These are phyloP conservation scores for Heliothis peltigera DNA, from an alignment of 2,888 invertebrate genomes.

Conservation along the genomic window DNA sequence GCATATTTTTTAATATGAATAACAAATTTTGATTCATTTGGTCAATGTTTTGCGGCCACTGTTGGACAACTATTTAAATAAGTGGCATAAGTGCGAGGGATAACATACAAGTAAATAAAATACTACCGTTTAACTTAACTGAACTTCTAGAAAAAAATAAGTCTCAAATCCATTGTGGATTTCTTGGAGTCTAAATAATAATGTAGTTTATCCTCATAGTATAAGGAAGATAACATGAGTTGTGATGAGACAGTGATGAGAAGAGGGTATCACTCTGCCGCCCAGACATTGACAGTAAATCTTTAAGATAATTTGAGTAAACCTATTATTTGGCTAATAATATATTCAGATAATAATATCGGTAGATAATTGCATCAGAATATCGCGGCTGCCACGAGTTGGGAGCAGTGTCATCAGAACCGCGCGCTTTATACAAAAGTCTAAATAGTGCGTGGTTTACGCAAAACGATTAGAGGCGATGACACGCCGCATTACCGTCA, in stretches of 20 bases:
- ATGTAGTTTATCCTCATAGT: no score
- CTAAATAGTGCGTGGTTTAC: constrained; percentile 45
- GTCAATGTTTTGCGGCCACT: constrained; percentile 4
- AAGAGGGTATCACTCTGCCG: no score
- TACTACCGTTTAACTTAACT: constrained; percentile 5
- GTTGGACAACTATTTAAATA: constrained; percentile 41
- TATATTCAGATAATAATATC: neutral
- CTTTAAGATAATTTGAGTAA: no score
- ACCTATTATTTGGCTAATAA: neutral
- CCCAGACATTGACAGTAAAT: no score
- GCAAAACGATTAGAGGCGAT: no score
- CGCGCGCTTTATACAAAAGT: constrained; percentile 38
- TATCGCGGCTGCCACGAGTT: constrained; percentile 18
- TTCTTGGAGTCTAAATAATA: no score
- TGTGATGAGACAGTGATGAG: no score
- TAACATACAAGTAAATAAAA: constrained; percentile 7
- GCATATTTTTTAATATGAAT: constrained; percentile 22
- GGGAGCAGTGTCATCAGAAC: constrained; percentile 16
- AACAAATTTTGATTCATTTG: constrained; percentile 9
- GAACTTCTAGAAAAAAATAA: no score
- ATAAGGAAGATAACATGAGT: no score
- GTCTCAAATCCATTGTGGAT: no score
- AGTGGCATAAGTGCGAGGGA: constrained; percentile 5
- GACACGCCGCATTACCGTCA: no score
- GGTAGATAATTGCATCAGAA: no score